These are phyloP conservation scores for Heterotilapia buettikoferi DNA, from an alignment of 2,113 vertebrate species.

Conservation along the genomic window DNA sequence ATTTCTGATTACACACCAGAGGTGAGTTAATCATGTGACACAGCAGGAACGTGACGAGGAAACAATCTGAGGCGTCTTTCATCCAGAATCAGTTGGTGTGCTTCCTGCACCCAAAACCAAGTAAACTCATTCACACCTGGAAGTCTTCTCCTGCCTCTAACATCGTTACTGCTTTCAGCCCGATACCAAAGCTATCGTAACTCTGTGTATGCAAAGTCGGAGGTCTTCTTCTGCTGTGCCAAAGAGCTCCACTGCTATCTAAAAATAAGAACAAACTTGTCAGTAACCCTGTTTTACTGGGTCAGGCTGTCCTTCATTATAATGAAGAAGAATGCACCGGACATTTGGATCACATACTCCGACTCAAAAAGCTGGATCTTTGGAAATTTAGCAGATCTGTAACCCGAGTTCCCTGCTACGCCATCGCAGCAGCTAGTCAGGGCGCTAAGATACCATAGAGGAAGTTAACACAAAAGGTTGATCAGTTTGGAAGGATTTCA, in stretches of 20 bases:
- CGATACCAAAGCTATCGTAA: rapidly evolving
- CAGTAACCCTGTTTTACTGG: neutral
- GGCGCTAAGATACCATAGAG: neutral
- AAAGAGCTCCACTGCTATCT: neutral
- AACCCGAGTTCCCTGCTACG: neutral
- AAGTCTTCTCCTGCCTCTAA: neutral
- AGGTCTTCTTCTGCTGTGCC: neutral
- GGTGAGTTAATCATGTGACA: neutral
- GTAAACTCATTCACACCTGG: neutral
- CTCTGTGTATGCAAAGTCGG: neutral
- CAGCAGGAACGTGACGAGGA: neutral
- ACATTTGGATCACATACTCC: neutral
- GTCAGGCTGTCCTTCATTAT: neutral
- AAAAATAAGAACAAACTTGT: neutral
- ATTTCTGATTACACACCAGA: neutral
- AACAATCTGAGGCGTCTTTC: neutral
- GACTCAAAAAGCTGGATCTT: neutral
- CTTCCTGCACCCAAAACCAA: neutral
- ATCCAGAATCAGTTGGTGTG: neutral
- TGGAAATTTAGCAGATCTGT: neutral
- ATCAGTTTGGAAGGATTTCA: neutral
- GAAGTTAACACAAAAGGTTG: neutral
- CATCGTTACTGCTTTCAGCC: neutral
- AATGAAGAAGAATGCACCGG: neutral
- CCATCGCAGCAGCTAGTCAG: neutral